These are phyloP conservation scores for Aptenodytes patagonicus DNA, from an alignment of 2,113 vertebrate species.

Conservation along the genomic window DNA sequence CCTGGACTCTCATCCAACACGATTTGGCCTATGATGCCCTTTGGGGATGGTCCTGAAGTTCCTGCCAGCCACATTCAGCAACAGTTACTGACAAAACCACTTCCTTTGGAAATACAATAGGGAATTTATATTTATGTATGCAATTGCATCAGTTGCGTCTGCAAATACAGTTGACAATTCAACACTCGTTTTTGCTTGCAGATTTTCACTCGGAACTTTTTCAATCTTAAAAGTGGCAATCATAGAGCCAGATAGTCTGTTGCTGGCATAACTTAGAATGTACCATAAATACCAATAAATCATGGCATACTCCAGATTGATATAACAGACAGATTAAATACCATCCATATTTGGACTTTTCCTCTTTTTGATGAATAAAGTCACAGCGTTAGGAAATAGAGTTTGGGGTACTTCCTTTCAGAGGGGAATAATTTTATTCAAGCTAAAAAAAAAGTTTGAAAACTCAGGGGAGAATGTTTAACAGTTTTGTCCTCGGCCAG, in stretches of 20 bases:
- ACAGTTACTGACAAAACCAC: background rate
- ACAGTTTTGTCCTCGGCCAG: constrained; percentile 23
- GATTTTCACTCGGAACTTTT: background rate
- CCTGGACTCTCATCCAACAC: background rate
- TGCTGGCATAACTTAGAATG: background rate
- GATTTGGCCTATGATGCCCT: background rate
- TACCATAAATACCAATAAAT: background rate
- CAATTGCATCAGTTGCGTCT: background rate
- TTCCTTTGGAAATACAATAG: background rate
- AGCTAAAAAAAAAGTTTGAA: background rate
- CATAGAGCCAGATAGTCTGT: background rate
- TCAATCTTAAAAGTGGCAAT: background rate
- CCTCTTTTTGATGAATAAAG: background rate
- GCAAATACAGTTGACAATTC: background rate
- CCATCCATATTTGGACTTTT: background rate
- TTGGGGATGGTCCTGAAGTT: background rate
- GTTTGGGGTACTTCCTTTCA: background rate
- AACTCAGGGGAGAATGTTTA: background rate
- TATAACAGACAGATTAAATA: background rate
- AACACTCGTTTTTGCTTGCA: background rate
- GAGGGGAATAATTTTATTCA: background rate
- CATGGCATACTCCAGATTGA: background rate
- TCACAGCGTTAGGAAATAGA: background rate
- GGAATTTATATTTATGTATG: background rate
- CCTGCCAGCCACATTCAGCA: background rate